phyloP scores from a whole-genome alignment of 2,113 vertebrate genomes.

The Alligator mississippiensis region DNA sequence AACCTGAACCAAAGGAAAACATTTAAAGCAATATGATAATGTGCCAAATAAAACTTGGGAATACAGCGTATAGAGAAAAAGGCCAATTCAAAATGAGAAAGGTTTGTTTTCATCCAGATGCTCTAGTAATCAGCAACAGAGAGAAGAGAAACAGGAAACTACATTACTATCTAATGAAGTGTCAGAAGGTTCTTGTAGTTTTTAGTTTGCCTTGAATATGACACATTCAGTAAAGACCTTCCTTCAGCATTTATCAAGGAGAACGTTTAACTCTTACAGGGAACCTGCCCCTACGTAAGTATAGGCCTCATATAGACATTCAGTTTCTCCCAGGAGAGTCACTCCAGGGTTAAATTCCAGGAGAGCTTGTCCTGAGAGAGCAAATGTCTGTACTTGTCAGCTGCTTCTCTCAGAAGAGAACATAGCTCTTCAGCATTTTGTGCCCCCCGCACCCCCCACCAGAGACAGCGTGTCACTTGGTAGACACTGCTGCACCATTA shows the following conservation, averaged over 20 bases:
- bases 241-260: slow-evolving; percentile 9
- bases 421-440: too few species aligned
- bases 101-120: slow-evolving; percentile 10
- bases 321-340: neutral
- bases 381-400: too few species aligned
- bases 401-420: too few species aligned
- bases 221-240: neutral
- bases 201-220: neutral
- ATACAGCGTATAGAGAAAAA: neutral
- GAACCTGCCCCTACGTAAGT: neutral
- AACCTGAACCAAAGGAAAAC: slow-evolving; percentile 9
- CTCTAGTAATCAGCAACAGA: slow-evolving; percentile 13
- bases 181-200: neutral
- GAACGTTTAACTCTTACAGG: slow-evolving; percentile 34
- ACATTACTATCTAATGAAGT: neutral
- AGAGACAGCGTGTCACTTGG: too few species aligned
- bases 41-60: neutral
- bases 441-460: too few species aligned
- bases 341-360: too few species aligned
- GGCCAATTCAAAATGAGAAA: neutral
- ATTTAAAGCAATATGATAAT: neutral
- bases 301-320: neutral
- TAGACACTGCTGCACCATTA: too few species aligned
- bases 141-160: slow-evolving; percentile 6
- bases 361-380: too few species aligned